phyloP scores from a whole-genome alignment of 2,113 vertebrate species.

The Spea bombifrons region DNA sequence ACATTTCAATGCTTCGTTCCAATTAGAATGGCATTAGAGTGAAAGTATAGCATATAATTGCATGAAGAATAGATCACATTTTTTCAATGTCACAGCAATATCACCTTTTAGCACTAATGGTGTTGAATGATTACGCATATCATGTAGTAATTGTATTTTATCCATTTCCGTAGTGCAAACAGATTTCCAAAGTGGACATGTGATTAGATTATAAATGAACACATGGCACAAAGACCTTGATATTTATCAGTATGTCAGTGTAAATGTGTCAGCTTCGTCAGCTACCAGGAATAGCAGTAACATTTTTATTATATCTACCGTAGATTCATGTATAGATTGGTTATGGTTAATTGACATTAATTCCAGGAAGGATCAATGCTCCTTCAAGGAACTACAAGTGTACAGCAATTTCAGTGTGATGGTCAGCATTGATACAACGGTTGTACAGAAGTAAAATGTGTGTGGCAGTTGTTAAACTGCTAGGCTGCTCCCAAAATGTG shows the following conservation, averaged over 20 bases:
- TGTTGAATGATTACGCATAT: constrained; percentile 75
- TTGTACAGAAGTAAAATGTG: no score
- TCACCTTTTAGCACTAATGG: constrained; percentile 70
- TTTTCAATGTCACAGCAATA: constrained; percentile 78
- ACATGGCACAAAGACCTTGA: constrained; percentile 38
- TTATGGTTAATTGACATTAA: constrained; percentile 11
- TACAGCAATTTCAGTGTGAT: no score
- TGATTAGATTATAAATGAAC: constrained; percentile 66
- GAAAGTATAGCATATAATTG: constrained; percentile 71
- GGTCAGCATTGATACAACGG: no score
- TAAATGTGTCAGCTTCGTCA: constrained; percentile 52
- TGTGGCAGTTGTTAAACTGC: no score
- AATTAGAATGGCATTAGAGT: constrained; percentile 77
- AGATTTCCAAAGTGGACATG: constrained; percentile 59
- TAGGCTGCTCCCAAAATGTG: no score
- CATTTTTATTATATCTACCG: constrained; percentile 5
- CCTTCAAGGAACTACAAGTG: neutral
- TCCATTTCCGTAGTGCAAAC: constrained; percentile 59
- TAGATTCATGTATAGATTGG: neutral
- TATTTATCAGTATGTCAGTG: constrained; percentile 51
- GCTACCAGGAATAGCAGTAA: constrained; percentile 32
- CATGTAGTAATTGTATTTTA: constrained; percentile 75
- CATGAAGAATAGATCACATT: constrained; percentile 81
- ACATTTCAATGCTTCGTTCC: constrained; percentile 73
- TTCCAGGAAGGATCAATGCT: constrained; percentile 23